Evolutionary conservation across 2,888 invertebrate genomes (phyloP).

Genomic region (Girardia tigrina): DNA sequence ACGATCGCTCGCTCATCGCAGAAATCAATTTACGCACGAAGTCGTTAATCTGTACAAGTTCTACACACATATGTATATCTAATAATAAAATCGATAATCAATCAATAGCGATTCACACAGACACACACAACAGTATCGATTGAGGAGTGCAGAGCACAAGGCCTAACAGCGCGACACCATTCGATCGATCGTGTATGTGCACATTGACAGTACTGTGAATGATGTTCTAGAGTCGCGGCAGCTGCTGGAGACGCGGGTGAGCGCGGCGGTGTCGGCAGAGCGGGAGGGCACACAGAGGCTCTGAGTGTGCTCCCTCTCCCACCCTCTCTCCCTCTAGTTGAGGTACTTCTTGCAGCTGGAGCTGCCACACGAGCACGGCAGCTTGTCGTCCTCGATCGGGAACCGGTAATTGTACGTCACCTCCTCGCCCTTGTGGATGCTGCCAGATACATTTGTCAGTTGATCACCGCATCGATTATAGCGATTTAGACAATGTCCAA

Average conservation of each 20-base stretch:
- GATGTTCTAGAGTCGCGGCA: neutral
- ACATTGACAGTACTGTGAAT: too few relatives aligned
- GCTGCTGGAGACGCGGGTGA: neutral
- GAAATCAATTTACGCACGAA: too few relatives aligned
- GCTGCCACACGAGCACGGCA: constrained; percentile 1
- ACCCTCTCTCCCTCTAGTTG: neutral
- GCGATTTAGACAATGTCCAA: too few relatives aligned
- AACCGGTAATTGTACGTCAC: constrained; percentile 8
- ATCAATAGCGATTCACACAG: too few relatives aligned
- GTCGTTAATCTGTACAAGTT: too few relatives aligned
- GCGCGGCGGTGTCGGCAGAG: neutral
- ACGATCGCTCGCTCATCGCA: too few relatives aligned
- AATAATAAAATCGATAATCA: too few relatives aligned
- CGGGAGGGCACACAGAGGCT: neutral
- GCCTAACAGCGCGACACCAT: neutral
- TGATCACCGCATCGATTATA: too few relatives aligned
- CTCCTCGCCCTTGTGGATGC: constrained; percentile 7
- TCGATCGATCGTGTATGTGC: too few relatives aligned
- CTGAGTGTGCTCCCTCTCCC: neutral
- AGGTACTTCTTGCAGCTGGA: constrained; percentile 16
- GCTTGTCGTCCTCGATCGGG: constrained; percentile 14
- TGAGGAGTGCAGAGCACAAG: neutral
- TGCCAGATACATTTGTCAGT: too few relatives aligned
- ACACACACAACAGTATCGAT: neutral
- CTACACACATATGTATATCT: too few relatives aligned